Conservation (phyloP, 2,113 vertebrate genomes). For the Ceyx melanurus region DNA sequence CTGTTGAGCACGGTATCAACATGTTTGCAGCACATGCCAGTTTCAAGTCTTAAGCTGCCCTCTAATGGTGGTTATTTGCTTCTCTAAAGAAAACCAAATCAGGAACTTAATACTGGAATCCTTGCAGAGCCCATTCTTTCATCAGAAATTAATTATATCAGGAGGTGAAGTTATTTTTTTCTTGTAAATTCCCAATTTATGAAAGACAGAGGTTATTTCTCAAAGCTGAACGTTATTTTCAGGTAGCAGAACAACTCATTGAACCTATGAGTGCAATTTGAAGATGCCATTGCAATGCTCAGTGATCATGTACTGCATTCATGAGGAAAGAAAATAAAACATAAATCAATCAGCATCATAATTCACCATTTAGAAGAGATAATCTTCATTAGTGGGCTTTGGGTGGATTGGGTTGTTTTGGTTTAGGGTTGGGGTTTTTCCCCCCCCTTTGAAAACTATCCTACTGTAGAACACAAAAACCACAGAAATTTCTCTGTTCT, state of each 20-base stretch:
- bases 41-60: neutral
- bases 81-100: neutral
- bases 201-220: neutral
- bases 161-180: neutral
- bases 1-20: neutral
- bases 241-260: neutral
- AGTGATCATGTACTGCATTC: rapidly evolving
- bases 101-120: neutral
- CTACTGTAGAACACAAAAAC: neutral
- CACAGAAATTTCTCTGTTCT: neutral
- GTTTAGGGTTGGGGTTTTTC: neutral
- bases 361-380: neutral
- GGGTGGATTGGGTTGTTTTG: neutral
- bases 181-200: neutral
- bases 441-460: neutral
- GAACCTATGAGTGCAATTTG: neutral
- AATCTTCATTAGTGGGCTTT: neutral
- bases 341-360: neutral
- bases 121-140: neutral
- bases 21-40: neutral
- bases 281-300: neutral
- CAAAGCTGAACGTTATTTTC: neutral
- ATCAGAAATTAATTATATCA: neutral
- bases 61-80: neutral
- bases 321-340: neutral